Evolutionary conservation across 2,797 vertebrate species (phyloP), one percentile per base, ranked within the genome.

Genomic region (Delichon dasypus): DNA sequence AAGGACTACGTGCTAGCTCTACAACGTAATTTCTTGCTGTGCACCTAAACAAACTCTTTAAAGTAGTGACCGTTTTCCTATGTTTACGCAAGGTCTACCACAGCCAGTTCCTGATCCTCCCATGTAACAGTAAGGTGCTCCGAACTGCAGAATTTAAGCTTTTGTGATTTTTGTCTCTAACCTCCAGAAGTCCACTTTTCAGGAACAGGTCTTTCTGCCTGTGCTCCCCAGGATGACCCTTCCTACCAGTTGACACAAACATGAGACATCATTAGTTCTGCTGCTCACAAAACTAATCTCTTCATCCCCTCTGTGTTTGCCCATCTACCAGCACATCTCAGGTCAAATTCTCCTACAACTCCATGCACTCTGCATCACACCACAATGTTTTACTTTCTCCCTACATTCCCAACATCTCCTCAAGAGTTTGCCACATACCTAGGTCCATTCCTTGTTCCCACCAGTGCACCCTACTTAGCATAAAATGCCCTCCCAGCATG

Each of bases 401-500:
- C 10, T 23, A 0, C 0, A 1, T 16, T 81, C 44, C 36, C 18
- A 85, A 5, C 14, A 34, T 29, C 65, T 65, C 50, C 36, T 62
- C 64, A 61, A 19, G 9, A 17, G 11, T 57, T 68, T n/a, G 30
- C 12, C 15, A 47, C 50, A 21, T 40, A 14, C 18, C 7, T 5
- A 3, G 51, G 23, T 12, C 36, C 51, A 16, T 55, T 85, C n/a
- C 48, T 42, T 18, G 34, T 20, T 62, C 36, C 38, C 48, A 75
- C 3, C 34, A 64, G 21, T 10, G 25, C 51, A 44, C 15, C 9
- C 47, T 19, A 8, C 30, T 16, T 47, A 42, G 55, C 81, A 70
- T 4, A 7, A n/a, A 0, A 0, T 17, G 26, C 22, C 29, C 73
- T 60, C 23, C 65, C 44, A 51, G 58, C 23, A 13, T 3, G 9